Conservation (phyloP, 2,113 vertebrate genomes). For the Tylochromis polylepis region DNA sequence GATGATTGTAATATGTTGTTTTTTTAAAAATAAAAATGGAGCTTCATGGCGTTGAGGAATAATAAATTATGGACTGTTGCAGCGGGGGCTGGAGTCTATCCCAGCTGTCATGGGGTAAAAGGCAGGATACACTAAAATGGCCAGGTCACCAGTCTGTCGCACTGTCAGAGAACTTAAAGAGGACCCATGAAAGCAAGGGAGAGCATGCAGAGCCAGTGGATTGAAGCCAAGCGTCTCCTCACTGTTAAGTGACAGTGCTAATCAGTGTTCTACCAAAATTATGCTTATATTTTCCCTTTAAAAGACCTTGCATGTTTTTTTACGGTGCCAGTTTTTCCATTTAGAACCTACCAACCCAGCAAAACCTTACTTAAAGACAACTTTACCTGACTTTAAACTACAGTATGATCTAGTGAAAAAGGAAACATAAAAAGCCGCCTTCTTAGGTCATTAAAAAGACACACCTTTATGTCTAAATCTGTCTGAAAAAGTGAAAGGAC, state of each 20-base stretch:
- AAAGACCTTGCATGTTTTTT: neutral
- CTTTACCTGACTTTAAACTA: neutral
- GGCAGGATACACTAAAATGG: neutral
- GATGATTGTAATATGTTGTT: neutral
- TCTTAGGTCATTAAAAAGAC: neutral
- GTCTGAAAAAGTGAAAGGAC: neutral
- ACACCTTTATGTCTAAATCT: neutral
- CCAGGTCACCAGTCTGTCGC: neutral
- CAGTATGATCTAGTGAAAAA: neutral
- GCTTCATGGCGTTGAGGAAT: neutral
- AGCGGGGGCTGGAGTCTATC: neutral
- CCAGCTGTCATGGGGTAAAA: neutral
- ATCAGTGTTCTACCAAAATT: neutral
- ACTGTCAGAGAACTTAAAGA: neutral
- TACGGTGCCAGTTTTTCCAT: neutral
- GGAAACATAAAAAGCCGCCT: neutral
- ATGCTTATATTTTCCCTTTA: neutral
- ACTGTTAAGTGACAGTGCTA: neutral
- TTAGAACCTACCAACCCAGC: neutral
- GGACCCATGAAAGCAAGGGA: neutral
- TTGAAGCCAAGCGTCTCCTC: no score
- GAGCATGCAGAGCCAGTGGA: neutral
- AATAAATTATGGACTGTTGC: neutral
- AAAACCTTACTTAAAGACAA: neutral
- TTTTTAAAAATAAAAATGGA: rapidly evolving